Conservation (phyloP, 2,888 invertebrate genomes). For the Scelioninae gen. 2 region DNA sequence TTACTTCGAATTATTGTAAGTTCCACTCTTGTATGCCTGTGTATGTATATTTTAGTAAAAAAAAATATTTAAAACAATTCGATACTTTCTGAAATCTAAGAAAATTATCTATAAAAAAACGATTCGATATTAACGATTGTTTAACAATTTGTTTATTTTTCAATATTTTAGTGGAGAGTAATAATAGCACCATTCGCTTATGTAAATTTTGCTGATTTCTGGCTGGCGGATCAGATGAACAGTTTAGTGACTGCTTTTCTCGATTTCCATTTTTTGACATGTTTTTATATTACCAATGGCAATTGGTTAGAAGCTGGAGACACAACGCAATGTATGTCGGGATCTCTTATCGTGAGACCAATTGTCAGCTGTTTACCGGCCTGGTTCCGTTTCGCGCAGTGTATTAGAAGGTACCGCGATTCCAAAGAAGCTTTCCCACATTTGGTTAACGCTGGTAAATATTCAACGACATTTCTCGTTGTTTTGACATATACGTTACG, state of each 20-base stretch:
- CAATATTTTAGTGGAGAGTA: conserved; percentile 83
- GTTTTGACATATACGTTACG: conserved; percentile 89
- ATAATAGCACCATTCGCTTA: conserved; percentile 93
- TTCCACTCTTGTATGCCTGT: conserved; percentile 30
- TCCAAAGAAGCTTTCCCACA: conserved; percentile 96
- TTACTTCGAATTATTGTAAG: conserved; percentile 90
- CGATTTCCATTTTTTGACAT: conserved; percentile 95
- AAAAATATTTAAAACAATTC: too few relatives aligned
- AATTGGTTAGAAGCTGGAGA: conserved; percentile 83
- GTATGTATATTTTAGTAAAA: neutral
- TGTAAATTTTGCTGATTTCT: conserved; percentile 98
- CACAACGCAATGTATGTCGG: conserved; percentile 82
- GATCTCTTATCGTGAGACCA: conserved; percentile 86
- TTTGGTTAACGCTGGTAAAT: conserved; percentile 98
- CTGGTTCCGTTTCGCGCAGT: conserved; percentile 98
- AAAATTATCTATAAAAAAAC: neutral
- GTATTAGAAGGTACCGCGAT: conserved; percentile 95
- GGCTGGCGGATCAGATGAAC: conserved; percentile 98
- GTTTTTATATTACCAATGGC: conserved; percentile 90
- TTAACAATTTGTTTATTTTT: too few relatives aligned
- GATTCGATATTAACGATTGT: too few relatives aligned
- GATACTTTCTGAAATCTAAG: neutral
- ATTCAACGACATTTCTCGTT: conserved; percentile 97
- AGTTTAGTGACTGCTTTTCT: conserved; percentile 92
- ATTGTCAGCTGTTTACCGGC: conserved; percentile 95